Conservation (phyloP, 2,113 vertebrate species). For the Sturnus vulgaris region DNA sequence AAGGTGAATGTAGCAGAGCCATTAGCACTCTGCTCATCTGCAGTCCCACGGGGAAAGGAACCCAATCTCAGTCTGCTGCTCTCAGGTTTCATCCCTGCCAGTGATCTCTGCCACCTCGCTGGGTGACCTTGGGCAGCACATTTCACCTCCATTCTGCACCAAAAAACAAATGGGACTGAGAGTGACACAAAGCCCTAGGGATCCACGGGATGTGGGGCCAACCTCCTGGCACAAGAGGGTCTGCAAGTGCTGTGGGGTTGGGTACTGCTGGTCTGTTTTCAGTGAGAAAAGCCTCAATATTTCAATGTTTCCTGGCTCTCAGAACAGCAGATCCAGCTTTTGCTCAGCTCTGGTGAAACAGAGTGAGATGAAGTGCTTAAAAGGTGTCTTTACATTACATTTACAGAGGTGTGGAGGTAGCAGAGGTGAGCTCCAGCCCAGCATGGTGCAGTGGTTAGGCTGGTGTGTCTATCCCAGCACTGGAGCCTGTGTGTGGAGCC, state of each 20-base stretch:
- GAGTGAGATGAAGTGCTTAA: background rate
- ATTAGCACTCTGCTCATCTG: slow-evolving; percentile 27
- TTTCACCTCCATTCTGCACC: background rate
- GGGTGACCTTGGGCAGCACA: background rate
- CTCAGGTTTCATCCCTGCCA: slow-evolving; percentile 1
- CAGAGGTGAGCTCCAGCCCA: background rate
- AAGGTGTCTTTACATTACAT: background rate
- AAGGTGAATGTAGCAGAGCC: slow-evolving; percentile 17
- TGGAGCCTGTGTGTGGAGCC: background rate
- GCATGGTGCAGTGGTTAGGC: accelerated
- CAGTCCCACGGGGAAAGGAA: background rate
- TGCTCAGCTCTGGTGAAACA: background rate
- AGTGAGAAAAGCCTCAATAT: background rate
- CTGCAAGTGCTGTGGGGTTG: accelerated
- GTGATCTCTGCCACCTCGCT: background rate
- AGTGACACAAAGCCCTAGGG: background rate
- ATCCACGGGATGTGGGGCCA: accelerated
- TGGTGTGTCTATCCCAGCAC: accelerated
- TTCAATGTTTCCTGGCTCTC: background rate
- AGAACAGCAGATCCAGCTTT: background rate
- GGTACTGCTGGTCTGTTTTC: background rate
- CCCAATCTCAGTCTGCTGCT: background rate
- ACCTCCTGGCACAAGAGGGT: background rate
- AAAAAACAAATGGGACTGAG: background rate
- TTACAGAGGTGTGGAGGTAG: background rate